These are phyloP conservation scores for Rhea pennata DNA, from an alignment of 2,113 vertebrate genomes.

Conservation along the genomic window DNA sequence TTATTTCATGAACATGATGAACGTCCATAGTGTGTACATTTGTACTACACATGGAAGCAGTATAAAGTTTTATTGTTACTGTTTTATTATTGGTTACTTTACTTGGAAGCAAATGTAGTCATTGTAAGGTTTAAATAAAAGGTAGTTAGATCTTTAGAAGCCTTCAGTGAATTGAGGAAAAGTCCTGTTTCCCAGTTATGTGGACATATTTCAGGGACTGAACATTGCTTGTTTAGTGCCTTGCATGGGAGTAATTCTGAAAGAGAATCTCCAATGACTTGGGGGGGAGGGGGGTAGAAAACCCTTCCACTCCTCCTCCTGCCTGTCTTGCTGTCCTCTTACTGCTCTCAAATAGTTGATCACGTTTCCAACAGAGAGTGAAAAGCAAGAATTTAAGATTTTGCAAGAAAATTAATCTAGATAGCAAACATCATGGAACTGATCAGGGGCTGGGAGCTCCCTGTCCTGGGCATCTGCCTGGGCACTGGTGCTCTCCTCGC, in stretches of 20 bases:
- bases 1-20: neutral
- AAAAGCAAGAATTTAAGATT: neutral
- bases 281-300: neutral
- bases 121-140: neutral
- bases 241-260: neutral
- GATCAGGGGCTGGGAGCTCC: too few relatives aligned
- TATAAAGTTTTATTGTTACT: neutral
- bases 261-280: neutral
- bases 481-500: neutral
- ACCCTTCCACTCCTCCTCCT: neutral
- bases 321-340: neutral
- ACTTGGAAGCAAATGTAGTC: neutral
- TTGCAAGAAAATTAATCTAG: neutral
- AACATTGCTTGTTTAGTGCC: neutral
- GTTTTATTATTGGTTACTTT: neutral
- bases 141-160: neutral
- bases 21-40: neutral
- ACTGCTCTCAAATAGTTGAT: neutral
- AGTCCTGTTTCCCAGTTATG: neutral
- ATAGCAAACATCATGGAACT: neutral
- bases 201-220: neutral
- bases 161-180: neutral
- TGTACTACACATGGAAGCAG: neutral
- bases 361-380: neutral
- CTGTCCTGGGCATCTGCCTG: neutral